Evolutionary conservation across 2,888 invertebrate genomes (phyloP).

Genomic region (Stenurella melanura): DNA sequence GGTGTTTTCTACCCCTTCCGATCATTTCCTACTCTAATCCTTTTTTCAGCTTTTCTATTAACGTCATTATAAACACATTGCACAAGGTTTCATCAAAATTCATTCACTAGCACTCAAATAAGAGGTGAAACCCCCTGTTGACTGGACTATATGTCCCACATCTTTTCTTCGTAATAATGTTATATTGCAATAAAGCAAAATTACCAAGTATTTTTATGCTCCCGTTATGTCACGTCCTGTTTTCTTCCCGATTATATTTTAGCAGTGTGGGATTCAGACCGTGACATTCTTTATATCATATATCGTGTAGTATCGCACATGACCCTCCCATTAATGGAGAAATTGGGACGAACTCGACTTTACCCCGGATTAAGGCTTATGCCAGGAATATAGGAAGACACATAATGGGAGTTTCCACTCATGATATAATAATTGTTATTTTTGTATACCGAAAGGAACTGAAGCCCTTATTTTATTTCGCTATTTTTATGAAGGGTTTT

Average conservation of each 20-base stretch:
- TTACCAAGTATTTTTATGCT: constrained; percentile 21
- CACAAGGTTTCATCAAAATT: no score
- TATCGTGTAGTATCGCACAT: constrained; percentile 3
- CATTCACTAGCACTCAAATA: no score
- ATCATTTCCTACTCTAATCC: no score
- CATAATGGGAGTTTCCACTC: constrained; percentile 29
- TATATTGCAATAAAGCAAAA: constrained; percentile 15
- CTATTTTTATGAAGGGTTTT: no score
- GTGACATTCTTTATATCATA: constrained; percentile 21
- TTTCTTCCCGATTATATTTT: constrained; percentile 4
- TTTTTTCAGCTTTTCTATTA: no score
- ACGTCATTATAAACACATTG: no score
- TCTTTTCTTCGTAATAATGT: constrained; percentile 10
- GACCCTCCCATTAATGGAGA: constrained; percentile 16
- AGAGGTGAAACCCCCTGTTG: no score
- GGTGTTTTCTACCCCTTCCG: no score
- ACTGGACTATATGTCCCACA: constrained; percentile 8
- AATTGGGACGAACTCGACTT: constrained; percentile 14
- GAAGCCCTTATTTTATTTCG: not conserved
- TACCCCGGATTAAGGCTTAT: constrained; percentile 32
- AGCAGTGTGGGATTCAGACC: constrained; percentile 16
- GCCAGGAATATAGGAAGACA: constrained; percentile 13
- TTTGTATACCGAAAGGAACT: not conserved
- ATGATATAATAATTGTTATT: constrained; percentile 24
- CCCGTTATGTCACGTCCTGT: constrained; percentile 9